Conservation (phyloP, 2,888 invertebrate genomes). For the Perizoma flavofasciatum region DNA sequence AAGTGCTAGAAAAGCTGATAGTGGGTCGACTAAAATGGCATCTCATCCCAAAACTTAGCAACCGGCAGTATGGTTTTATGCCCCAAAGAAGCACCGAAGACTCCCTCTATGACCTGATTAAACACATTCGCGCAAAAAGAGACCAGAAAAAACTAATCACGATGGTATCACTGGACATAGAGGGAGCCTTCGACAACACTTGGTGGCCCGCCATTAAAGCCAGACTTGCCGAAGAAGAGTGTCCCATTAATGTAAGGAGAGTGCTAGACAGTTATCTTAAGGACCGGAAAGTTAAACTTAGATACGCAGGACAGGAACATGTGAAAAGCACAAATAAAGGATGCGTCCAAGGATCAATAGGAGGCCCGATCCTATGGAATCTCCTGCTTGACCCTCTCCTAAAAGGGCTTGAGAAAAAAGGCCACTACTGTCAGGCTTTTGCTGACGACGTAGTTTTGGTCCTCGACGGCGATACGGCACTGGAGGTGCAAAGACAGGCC, state of each 20-base stretch:
- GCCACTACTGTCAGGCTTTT: too few species aligned
- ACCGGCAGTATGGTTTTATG: too few species aligned
- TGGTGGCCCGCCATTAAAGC: constrained; percentile 3
- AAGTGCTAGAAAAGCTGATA: too few species aligned
- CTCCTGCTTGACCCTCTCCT: not conserved
- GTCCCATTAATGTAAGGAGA: not conserved
- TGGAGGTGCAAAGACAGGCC: constrained; percentile 14
- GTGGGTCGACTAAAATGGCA: too few species aligned
- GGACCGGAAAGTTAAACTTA: not conserved
- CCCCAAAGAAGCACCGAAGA: too few species aligned
- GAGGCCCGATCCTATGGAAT: not conserved
- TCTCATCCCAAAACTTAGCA: too few species aligned
- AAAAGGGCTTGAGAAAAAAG: not conserved
- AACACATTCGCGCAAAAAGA: too few species aligned
- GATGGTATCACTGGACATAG: constrained; percentile 5
- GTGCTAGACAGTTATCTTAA: not conserved
- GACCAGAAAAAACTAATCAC: too few species aligned
- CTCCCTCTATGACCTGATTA: too few species aligned
- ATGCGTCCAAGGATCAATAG: not conserved
- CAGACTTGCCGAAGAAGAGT: constrained; percentile 1
- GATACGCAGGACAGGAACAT: too few species aligned
- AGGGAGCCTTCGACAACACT: constrained; percentile 5
- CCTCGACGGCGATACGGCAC: not conserved
- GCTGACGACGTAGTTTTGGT: too few species aligned
- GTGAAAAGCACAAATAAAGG: too few species aligned